Evolutionary conservation across 2,113 vertebrate genomes (phyloP).

Genomic region (Gymnarchus niloticus): DNA sequence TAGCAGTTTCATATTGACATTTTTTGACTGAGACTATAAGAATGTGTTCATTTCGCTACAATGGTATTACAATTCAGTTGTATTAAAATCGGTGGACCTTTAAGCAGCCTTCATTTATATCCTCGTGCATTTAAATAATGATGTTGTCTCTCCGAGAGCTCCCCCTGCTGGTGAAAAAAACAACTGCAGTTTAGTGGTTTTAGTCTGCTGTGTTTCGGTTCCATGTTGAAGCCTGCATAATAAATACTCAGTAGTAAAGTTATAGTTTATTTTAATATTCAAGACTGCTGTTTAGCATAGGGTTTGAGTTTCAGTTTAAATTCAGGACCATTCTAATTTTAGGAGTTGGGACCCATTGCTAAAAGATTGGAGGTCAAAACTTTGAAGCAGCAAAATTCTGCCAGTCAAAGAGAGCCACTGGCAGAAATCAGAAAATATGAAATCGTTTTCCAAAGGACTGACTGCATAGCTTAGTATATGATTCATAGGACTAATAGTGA

Average conservation of each 20-base stretch:
- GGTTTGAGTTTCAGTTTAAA: neutral
- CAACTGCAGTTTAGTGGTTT: neutral
- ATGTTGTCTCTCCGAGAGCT: conserved; percentile 16
- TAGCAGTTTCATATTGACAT: neutral
- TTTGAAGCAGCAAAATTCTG: neutral
- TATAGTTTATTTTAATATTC: too few species aligned
- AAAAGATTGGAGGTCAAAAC: neutral
- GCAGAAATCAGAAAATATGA: too few species aligned
- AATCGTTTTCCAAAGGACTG: neutral
- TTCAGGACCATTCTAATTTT: neutral
- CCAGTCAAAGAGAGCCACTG: neutral
- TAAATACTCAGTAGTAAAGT: neutral
- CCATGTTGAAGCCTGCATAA: neutral
- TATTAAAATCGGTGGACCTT: neutral
- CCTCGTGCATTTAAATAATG: conserved; percentile 11
- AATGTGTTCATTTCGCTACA: neutral
- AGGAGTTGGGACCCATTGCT: neutral
- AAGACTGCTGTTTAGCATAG: neutral
- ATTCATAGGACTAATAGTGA: too few species aligned
- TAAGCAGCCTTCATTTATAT: neutral
- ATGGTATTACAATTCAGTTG: neutral
- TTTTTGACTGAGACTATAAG: neutral
- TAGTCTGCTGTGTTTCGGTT: neutral
- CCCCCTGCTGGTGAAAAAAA: conserved; percentile 19
- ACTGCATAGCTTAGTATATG: too few species aligned